Percentiles rank a stretch among this genome's conserved stretches.
Evolutionary conservation across 2,113 vertebrate species (phyloP).

Genomic region (Oenanthe melanoleuca): DNA sequence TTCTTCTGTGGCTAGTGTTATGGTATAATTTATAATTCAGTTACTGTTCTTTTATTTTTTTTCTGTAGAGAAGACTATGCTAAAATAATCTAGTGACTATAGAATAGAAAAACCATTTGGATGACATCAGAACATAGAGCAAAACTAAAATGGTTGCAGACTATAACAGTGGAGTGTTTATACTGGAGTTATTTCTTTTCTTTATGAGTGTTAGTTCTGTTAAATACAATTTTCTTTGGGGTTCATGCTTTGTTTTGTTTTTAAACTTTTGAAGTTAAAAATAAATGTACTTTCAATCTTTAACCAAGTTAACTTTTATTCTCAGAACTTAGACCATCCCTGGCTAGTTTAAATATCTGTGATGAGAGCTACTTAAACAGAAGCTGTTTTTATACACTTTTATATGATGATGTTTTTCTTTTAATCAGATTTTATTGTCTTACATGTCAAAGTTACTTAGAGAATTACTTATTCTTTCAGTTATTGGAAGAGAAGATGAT

Average conservation of each 20-base stretch:
- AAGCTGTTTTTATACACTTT: background rate
- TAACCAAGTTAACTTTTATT: background rate
- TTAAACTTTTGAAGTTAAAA: background rate
- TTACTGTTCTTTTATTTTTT: background rate
- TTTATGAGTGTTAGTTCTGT: background rate
- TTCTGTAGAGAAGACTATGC: background rate
- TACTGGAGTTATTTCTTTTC: background rate
- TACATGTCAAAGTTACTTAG: background rate
- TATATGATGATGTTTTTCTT: background rate
- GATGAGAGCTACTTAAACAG: background rate
- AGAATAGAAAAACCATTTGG: background rate
- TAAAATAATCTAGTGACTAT: background rate
- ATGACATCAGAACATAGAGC: conserved; percentile 6
- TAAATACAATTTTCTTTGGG: background rate
- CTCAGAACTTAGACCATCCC: background rate
- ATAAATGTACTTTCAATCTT: background rate
- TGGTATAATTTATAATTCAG: background rate
- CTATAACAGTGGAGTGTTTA: background rate
- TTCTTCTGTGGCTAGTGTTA: background rate
- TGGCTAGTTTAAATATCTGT: background rate
- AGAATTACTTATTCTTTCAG: background rate
- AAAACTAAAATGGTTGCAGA: background rate
- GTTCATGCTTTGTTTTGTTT: background rate
- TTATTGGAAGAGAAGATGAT: background rate
- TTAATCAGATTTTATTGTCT: background rate